phyloP scores from a whole-genome alignment of 2,113 vertebrate genomes.

The Morphnarchus princeps region DNA sequence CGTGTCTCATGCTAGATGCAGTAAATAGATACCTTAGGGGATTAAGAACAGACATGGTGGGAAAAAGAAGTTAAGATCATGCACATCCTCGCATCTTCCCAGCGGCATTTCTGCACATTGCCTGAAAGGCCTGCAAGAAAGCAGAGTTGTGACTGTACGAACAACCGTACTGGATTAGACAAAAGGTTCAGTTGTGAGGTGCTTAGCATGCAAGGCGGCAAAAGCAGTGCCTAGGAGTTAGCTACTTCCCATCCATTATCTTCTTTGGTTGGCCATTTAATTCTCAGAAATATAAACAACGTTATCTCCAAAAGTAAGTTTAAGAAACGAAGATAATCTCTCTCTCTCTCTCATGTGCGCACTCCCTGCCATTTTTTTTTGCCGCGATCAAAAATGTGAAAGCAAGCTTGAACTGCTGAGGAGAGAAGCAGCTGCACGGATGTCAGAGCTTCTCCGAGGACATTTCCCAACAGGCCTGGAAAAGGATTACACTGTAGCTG shows the following conservation, averaged over 20 bases:
- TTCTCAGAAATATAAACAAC: neutral
- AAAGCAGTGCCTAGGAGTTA: neutral
- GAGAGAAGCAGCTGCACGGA: conserved; percentile 30
- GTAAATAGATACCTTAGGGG: neutral
- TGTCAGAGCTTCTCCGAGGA: conserved; percentile 35
- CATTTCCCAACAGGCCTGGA: conserved; percentile 45
- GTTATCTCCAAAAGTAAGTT: neutral
- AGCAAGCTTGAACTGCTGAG: conserved; percentile 14
- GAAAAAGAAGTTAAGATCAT: neutral
- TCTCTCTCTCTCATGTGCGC: neutral
- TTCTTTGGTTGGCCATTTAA: neutral
- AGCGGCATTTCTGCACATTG: neutral
- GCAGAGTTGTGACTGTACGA: neutral
- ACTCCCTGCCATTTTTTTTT: neutral
- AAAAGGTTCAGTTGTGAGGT: neutral
- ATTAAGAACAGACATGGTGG: neutral
- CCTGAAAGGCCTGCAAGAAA: neutral
- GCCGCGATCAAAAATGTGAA: neutral
- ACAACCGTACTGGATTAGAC: neutral
- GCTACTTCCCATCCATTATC: neutral
- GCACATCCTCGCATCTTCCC: neutral
- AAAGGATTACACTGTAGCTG: conserved; percentile 49
- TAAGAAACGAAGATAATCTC: neutral
- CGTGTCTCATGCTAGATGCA: neutral
- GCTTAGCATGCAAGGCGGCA: neutral